These are phyloP conservation scores for Mythimna loreyi DNA, from an alignment of 2,888 invertebrate genomes.

Conservation along the genomic window DNA sequence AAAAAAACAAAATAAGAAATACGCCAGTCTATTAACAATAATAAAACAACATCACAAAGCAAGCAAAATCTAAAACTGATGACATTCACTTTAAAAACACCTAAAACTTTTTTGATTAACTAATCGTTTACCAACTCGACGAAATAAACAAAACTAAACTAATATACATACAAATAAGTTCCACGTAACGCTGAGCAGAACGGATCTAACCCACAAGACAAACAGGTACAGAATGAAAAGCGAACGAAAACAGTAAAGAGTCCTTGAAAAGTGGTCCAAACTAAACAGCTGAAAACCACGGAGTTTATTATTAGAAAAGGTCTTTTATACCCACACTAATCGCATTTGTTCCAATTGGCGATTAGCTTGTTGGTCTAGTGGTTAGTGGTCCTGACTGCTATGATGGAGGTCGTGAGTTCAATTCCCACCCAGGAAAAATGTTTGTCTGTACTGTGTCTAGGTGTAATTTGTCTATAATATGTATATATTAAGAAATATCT, in stretches of 20 bases:
- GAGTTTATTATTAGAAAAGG: conserved; percentile 39
- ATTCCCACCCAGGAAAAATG: too few species aligned
- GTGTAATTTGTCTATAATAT: too few species aligned
- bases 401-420: too few species aligned
- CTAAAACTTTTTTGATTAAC: too few species aligned
- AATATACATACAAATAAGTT: conserved; percentile 29
- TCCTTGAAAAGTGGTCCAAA: conserved; percentile 32
- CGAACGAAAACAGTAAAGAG: conserved; percentile 26
- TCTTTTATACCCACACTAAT: not conserved
- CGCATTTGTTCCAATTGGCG: not conserved
- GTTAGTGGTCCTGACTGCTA: too few species aligned
- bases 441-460: too few species aligned
- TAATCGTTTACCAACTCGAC: not conserved
- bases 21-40: too few species aligned
- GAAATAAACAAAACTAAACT: conserved; percentile 38
- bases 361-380: too few species aligned
- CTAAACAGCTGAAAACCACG: conserved; percentile 10
- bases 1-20: too few species aligned
- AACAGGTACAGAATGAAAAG: conserved; percentile 27
- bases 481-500: too few species aligned
- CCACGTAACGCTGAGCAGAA: conserved; percentile 2
- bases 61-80: too few species aligned
- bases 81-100: too few species aligned
- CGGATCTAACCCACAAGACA: conserved; percentile 27
- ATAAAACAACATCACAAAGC: rapidly evolving